These are phyloP conservation scores for Nephrotoma flavescens DNA, from an alignment of 2,888 invertebrate genomes.

Conservation along the genomic window DNA sequence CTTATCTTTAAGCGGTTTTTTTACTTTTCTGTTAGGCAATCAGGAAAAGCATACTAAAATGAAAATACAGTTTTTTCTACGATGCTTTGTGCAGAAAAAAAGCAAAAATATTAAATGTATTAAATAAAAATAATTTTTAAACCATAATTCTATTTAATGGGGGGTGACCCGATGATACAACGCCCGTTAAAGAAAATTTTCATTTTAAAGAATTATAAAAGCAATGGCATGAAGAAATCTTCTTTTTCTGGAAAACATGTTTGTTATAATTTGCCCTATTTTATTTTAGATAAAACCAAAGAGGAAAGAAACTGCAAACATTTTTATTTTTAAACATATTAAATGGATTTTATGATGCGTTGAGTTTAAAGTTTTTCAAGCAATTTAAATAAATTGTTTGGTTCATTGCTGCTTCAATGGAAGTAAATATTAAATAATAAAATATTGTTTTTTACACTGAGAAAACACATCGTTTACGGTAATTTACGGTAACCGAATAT, in stretches of 20 bases:
- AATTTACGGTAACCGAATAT: too few relatives aligned
- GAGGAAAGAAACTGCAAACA: neutral
- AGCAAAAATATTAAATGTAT: neutral
- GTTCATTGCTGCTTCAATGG: too few relatives aligned
- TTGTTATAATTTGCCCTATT: neutral
- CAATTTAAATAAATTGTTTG: too few relatives aligned
- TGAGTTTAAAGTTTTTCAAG: neutral
- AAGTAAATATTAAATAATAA: too few relatives aligned
- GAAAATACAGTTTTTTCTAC: neutral
- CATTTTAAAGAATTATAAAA: neutral
- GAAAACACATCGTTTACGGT: too few relatives aligned
- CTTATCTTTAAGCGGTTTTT: neutral
- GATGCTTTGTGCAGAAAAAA: neutral
- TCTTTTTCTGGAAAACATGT: neutral
- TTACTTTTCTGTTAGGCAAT: neutral
- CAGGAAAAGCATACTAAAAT: neutral
- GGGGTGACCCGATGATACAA: neutral
- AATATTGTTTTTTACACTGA: too few relatives aligned
- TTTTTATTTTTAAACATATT: neutral
- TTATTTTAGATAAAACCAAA: neutral
- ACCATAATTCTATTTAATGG: neutral
- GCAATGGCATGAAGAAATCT: neutral
- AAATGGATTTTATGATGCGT: neutral
- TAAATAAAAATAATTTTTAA: neutral
- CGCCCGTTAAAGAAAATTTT: neutral